These are phyloP conservation scores for Horisme vitalbata DNA, from an alignment of 2,888 invertebrate genomes.

Conservation along the genomic window DNA sequence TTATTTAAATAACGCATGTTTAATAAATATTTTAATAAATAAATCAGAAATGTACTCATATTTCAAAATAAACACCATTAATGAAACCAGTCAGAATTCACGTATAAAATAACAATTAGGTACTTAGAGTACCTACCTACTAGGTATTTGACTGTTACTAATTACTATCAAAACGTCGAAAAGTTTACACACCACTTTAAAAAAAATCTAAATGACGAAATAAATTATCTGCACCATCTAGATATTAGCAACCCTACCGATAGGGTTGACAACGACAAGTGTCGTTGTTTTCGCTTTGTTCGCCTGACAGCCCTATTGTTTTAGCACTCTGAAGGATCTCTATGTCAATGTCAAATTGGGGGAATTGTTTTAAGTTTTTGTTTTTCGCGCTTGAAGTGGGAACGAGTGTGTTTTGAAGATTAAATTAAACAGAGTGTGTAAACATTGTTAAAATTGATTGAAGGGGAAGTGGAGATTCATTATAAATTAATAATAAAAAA, in stretches of 20 bases:
- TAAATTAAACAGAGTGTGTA: conserved; percentile 19
- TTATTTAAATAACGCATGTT: too few species aligned
- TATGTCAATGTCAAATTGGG: conserved; percentile 56
- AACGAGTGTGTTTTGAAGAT: conserved; percentile 32
- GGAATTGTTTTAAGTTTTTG: conserved; percentile 45
- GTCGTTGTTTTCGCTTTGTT: conserved; percentile 57
- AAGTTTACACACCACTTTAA: conserved; percentile 25
- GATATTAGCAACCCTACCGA: conserved; percentile 40
- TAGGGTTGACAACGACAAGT: conserved; percentile 40
- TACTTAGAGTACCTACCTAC: too few species aligned
- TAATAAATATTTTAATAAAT: too few species aligned
- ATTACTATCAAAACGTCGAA: too few species aligned
- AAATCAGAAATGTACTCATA: too few species aligned
- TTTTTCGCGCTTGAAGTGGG: conserved; percentile 36
- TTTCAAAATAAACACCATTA: too few species aligned
- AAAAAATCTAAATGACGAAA: conserved; percentile 31
- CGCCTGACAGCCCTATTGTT: conserved; percentile 62
- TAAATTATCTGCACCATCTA: conserved; percentile 44
- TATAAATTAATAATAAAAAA: too few species aligned
- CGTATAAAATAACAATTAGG: too few species aligned
- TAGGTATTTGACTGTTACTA: too few species aligned
- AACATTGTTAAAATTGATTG: conserved; percentile 17
- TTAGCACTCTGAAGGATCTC: conserved; percentile 48
- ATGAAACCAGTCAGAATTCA: too few species aligned
- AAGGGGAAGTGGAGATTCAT: neutral